These are phyloP conservation scores for Spea multiplicata DNA, from an alignment of 2,113 vertebrate genomes.

Conservation along the genomic window DNA sequence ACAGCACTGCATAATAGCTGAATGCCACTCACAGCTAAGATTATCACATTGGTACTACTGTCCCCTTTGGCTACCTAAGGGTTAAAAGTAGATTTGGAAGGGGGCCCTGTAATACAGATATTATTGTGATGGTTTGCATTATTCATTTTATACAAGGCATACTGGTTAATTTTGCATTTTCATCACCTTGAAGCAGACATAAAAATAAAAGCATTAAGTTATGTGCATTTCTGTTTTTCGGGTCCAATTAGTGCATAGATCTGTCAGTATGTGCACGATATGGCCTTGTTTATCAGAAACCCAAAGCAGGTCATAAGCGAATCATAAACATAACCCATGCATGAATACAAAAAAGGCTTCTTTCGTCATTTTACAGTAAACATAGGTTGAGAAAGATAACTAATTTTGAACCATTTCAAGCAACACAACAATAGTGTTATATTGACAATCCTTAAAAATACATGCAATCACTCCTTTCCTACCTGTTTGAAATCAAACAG, in stretches of 20 bases:
- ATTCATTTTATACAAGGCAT: constrained; percentile 29
- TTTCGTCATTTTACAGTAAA: neutral
- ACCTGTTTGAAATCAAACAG: neutral
- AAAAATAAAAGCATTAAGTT: constrained; percentile 30
- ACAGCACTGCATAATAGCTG: no score
- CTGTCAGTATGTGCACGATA: constrained; percentile 25
- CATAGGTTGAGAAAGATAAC: no score
- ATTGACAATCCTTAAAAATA: neutral
- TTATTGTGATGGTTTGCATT: constrained; percentile 9
- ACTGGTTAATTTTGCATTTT: constrained; percentile 23
- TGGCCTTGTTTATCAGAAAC: constrained; percentile 6
- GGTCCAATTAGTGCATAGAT: constrained; percentile 33
- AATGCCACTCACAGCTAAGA: no score
- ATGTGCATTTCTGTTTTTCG: constrained; percentile 34
- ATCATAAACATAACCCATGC: constrained; percentile 29
- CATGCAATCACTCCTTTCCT: neutral
- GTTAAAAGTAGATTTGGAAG: no score
- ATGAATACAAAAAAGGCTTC: neutral
- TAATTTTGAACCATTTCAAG: neutral
- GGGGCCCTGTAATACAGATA: neutral
- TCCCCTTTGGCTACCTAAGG: no score
- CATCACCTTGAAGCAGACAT: constrained; percentile 10
- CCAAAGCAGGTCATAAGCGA: constrained; percentile 34
- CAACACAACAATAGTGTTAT: neutral
- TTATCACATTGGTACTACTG: no score